Base-by-base conservation (phyloP, 2,113 vertebrate genomes). In the Amazona guildingii region DNA sequence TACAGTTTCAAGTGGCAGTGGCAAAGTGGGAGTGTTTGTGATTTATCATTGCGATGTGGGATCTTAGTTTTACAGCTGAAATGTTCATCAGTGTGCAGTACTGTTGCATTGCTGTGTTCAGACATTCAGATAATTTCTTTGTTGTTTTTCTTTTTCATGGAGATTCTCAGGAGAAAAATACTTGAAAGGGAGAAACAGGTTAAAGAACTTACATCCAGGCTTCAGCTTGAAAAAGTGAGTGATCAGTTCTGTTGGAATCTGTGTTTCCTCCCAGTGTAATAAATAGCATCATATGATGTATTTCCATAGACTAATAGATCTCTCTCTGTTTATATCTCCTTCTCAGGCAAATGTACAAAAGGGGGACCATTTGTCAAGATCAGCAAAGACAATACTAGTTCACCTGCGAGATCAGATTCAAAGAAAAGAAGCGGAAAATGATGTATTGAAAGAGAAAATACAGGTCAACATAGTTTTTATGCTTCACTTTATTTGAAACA, bases 341-440 rank as follows among this genome's bases (percentile, higher is more conserved):
- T 93, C 21, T 87, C 54, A 99, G 99, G 96, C 96, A 83, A 98
- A 98, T 72, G 35, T 95, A 35, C 97, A 97, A 83, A 98, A 97
- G 91, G 90, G 86, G 48, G 88, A 97, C 57, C 89, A 97, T 49
- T 75, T 97, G 51, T 98, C 98, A 67, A 98, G 97, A 69, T 98
- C 98, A 51, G 90, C 97, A 54, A 98, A 98, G 88, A 83, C 97
- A 27, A 98, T 98, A 9, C 98, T 98, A 37, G 96, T 97, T 91
- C 98, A 98, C 78, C 96, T 99, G 25, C 98, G 98, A 57, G 54
- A 87, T 35, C 98, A 99, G 83, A 98, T 99, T 72, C 95, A 97
- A 88, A 98, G 95, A 97, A 99, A 99, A 94, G 98, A 99, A 83
- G 96, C 87, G 3, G 98, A 99, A 87, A 99, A 99, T 90, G 59